Base-by-base conservation (phyloP, 2,797 vertebrate genomes). In the Ptychadena robeensis region DNA sequence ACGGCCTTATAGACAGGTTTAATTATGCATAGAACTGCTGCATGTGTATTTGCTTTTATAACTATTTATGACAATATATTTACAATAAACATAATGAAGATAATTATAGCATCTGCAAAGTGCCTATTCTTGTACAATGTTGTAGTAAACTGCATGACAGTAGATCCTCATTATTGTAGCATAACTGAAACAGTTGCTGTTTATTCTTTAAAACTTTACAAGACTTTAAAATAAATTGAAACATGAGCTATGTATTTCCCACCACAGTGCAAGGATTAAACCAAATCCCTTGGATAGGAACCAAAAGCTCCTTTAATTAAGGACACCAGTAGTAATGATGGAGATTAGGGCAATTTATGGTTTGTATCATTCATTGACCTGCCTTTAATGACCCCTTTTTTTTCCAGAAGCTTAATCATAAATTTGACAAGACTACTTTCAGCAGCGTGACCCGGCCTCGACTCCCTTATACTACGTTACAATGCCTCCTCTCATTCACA, bases 251-350 rank as follows among this genome's bases (percentile, higher is more conserved):
- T 44, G 53, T 61, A 40, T 80, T 80, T 71, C 35, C 22, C 71
- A 22, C 68, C 35, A 34, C 67, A 14, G 35, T 64, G 34, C 27
- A 44, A 31, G 53, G 67, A 80, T 81, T 72, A 73, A 48, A 38
- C 9, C 37, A 72, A 73, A 73, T 73, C 79, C 71, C 59, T 63
- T 44, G 18, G 38, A 71, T 76, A 28, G 34, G 48, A 77, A 82
- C 65, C 80, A 82, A 76, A 82, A 69, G 73, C 69, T 82, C 44
- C 34, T 27, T 35, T 77, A 82, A 82, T 82, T 82, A 77, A 70
- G 65, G 64, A 34, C 80, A 71, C 28, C 30, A 38, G 66, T 28
- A 70, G 74, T 82, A 77, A 77, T 76, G 35, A 69, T 40, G 66
- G 66, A 53, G 67, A 40, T 70, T 82, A 68, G 38, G 67, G 71